Base-by-base conservation (phyloP, 1,140 invertebrate genomes). In the Whitmania pigra region DNA sequence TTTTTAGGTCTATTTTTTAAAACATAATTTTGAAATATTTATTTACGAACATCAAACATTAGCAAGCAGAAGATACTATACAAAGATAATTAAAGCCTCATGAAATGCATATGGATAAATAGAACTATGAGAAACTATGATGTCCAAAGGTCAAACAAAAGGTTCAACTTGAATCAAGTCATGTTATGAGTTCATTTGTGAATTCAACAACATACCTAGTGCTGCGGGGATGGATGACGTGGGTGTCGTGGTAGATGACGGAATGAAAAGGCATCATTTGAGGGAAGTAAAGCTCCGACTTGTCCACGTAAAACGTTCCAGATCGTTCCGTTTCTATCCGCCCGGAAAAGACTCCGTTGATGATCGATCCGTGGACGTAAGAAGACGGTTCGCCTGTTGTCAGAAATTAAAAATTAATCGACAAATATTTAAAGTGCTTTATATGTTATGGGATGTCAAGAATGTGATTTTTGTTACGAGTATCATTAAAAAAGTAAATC, bases 271-370 rank as follows among this genome's bases (percentile, higher is more conserved):
- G 54, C n/a, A 77, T 70, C 63, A 63, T 15, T 53, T 77, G 70
- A 22, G 75, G 18, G 69, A 80, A 82, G 75, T 84, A 85, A 82
- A 90, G 88, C 77, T 89, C 87, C 57, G 92, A 88, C 83, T 89
- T 89, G 84, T 99, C 95, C 75, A 99, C 89, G 82, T 90, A 97
- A 85, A 88, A 98, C 60, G 88, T 86, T 71, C 88, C 89, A 36
- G 29, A 63, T 63, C 81, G 78, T 57, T 87, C 84, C 73, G 91
- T 89, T 76, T 89, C 84, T 75, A 99, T 93, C 83, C 93, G 91
- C 67, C 96, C 96, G 79, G 96, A 91, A 83, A 98, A 98, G 71
- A 97, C 87, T 73, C 95, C 95, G 81, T 94, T 88, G 76, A 88
- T 88, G 79, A 99, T 87, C 77, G 93, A 94, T 74, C 95, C 94